Conservation (phyloP, 2,797 vertebrate genomes). For the Muscicapa striata region DNA sequence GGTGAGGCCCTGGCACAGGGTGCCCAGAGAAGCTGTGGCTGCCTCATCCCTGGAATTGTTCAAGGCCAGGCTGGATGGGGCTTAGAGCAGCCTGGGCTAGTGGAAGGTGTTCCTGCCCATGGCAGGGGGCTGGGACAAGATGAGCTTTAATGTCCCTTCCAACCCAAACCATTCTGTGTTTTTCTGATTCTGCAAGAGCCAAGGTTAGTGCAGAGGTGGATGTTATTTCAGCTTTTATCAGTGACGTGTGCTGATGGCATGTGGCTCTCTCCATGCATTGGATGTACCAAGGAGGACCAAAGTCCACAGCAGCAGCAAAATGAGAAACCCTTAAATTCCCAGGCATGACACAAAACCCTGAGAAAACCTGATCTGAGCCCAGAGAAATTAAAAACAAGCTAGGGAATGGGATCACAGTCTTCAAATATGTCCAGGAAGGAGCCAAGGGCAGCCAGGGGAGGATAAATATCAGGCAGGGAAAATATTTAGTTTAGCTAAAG, state of each 20-base stretch:
- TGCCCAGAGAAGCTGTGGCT: not conserved
- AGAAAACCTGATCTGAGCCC: not conserved
- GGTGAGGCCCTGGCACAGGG: not conserved
- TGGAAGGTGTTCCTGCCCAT: not conserved
- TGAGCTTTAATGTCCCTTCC: not conserved
- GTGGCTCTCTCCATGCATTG: fast-evolving
- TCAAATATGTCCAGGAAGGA: not conserved
- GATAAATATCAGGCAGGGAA: constrained; percentile 6
- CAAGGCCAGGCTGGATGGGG: not conserved
- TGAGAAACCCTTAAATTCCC: not conserved
- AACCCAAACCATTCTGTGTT: not conserved
- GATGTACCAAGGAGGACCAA: fast-evolving
- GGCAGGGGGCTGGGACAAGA: fast-evolving
- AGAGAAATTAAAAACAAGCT: not conserved
- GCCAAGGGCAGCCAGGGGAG: not conserved
- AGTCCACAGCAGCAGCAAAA: not conserved
- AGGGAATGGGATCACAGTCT: not conserved
- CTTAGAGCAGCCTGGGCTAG: fast-evolving
- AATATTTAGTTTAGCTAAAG: constrained; percentile 35
- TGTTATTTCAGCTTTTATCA: not conserved
- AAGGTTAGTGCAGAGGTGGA: not conserved
- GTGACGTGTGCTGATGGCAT: not conserved
- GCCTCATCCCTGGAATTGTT: not conserved
- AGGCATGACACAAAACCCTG: not conserved
- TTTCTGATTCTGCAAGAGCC: not conserved